A percentile compares a stretch with the other conserved stretches of the same genome.
phyloP scores from a whole-genome alignment of 2,888 invertebrate genomes.

The Pheosia tremula region DNA sequence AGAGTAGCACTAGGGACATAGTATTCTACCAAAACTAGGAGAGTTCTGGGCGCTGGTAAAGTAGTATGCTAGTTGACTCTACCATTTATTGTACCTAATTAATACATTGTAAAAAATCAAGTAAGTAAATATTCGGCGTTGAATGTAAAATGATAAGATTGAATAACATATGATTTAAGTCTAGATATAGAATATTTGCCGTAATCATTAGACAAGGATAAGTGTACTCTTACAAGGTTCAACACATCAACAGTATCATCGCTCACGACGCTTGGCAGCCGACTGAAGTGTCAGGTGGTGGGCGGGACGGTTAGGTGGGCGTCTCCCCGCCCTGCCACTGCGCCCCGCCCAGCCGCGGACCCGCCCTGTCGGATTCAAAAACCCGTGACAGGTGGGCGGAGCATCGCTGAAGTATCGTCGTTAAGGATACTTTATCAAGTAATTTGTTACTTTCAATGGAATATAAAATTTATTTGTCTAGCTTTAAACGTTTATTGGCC shows the following conservation, averaged over 20 bases:
- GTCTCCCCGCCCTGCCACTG: constrained; percentile 50
- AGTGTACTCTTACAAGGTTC: no score
- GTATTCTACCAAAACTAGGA: no score
- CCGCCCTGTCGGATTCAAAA: constrained; percentile 66
- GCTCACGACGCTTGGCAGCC: constrained; percentile 63
- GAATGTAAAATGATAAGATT: no score
- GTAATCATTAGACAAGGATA: no score
- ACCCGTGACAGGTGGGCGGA: constrained; percentile 77
- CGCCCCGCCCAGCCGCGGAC: constrained; percentile 57
- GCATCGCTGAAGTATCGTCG: constrained; percentile 70
- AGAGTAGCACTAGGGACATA: no score
- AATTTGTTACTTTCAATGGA: constrained; percentile 79
- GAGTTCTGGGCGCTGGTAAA: no score
- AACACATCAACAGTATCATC: constrained; percentile 55
- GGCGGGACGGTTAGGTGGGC: constrained; percentile 71
- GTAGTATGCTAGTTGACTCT: no score
- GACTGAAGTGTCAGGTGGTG: constrained; percentile 72
- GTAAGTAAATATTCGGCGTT: no score
- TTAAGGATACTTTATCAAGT: constrained; percentile 82
- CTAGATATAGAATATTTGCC: no score
- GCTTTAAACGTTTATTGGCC: constrained; percentile 23
- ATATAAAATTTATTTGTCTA: constrained; percentile 71
- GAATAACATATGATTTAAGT: no score
- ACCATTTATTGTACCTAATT: no score
- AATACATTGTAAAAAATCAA: no score